Percentiles rank a stretch among this genome's conserved stretches.
Evolutionary conservation across 2,888 invertebrate species (phyloP).

Genomic region (Dorcus hopei): DNA sequence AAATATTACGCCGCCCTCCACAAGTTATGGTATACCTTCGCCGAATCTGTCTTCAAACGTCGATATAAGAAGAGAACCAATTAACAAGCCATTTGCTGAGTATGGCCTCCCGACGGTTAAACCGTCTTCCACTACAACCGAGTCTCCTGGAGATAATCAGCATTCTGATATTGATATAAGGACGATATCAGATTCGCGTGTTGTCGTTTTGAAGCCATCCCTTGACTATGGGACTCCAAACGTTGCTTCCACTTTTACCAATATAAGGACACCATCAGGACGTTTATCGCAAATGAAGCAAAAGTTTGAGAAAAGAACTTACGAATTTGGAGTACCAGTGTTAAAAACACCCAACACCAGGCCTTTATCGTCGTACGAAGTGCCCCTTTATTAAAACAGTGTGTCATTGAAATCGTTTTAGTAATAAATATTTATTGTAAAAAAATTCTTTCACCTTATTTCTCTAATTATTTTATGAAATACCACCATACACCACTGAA

Average conservation of each 20-base stretch:
- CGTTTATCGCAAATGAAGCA: neutral
- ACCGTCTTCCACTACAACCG: too few species aligned
- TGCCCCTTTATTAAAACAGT: slow-evolving; percentile 3
- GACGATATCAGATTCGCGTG: too few species aligned
- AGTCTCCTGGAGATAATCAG: too few species aligned
- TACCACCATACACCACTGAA: neutral
- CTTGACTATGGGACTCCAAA: too few species aligned
- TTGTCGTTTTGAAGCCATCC: too few species aligned
- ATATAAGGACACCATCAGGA: neutral
- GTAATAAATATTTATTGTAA: neutral
- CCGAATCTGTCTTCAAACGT: too few species aligned
- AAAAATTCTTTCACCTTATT: neutral
- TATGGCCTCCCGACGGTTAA: too few species aligned
- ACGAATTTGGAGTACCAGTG: slow-evolving; percentile 5
- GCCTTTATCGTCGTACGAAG: slow-evolving; percentile 1
- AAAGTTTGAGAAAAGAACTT: neutral
- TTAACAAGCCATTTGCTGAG: too few species aligned
- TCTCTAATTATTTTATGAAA: neutral
- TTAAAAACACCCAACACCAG: neutral
- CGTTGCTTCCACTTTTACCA: neutral
- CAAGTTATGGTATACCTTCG: too few species aligned
- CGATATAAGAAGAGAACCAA: too few species aligned
- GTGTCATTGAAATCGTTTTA: neutral
- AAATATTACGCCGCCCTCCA: too few species aligned
- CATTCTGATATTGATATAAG: too few species aligned